Percentiles rank a stretch among this genome's conserved stretches.
These are phyloP conservation scores for Mirza zaza DNA, from an alignment of 2,113 vertebrate genomes.

Conservation along the genomic window DNA sequence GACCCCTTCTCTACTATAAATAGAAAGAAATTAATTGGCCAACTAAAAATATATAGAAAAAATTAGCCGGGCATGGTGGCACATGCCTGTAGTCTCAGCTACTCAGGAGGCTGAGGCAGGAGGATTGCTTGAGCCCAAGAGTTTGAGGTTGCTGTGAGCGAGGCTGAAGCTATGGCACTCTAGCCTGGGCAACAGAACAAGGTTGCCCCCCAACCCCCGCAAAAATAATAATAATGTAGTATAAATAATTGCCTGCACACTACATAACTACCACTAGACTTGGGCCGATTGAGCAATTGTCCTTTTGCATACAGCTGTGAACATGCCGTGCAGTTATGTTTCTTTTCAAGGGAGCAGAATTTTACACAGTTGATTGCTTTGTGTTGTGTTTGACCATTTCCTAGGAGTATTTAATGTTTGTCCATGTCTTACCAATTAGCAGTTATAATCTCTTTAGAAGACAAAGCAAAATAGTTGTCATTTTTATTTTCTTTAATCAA, in stretches of 20 bases:
- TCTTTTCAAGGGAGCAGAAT: not conserved
- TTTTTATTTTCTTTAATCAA: not conserved
- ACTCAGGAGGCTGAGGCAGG: no score
- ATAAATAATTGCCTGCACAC: not conserved
- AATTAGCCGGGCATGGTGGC: no score
- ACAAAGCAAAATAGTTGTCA: not conserved
- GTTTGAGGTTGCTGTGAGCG: no score
- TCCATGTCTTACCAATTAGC: not conserved
- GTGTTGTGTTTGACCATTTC: not conserved
- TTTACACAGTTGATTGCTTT: not conserved
- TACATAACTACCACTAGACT: fast-evolving
- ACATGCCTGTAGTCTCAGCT: no score
- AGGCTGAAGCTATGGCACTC: no score
- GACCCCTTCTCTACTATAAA: no score
- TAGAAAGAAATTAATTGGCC: no score
- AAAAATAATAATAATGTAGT: no score
- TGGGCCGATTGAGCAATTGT: fast-evolving
- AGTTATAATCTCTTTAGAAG: not conserved
- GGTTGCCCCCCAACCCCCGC: no score
- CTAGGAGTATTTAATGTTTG: not conserved
- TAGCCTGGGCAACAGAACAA: no score
- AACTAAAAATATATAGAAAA: no score
- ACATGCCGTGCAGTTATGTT: fast-evolving
- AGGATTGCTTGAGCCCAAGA: no score
- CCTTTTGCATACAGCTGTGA: fast-evolving